Percentiles rank a stretch among this genome's conserved stretches.
These are phyloP conservation scores for Psittacula echo DNA, from an alignment of 2,797 vertebrate species.

Conservation along the genomic window DNA sequence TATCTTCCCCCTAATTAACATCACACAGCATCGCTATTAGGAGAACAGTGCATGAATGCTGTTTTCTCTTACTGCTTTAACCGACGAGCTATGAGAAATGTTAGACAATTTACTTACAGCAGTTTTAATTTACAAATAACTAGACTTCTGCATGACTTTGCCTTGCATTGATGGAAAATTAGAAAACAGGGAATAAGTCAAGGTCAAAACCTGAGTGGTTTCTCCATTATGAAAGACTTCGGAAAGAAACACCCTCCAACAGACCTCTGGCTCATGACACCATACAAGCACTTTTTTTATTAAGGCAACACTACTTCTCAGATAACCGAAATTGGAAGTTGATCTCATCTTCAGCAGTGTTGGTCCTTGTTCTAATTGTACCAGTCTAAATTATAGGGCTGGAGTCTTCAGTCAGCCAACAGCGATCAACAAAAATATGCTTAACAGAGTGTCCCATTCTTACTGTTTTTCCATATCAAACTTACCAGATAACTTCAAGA, in stretches of 20 bases:
- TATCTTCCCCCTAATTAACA: constrained; percentile 24
- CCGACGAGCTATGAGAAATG: background rate
- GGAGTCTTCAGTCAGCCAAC: background rate
- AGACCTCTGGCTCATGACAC: background rate
- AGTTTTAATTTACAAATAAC: constrained; percentile 6
- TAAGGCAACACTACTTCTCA: background rate
- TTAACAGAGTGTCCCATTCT: background rate
- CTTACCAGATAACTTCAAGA: background rate
- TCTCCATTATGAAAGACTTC: background rate
- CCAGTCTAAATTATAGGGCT: background rate
- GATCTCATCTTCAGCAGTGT: constrained; percentile 7
- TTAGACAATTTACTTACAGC: background rate
- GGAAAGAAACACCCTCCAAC: background rate
- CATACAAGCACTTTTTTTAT: background rate
- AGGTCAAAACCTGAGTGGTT: background rate
- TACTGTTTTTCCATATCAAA: background rate
- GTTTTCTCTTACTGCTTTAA: background rate
- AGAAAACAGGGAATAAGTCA: background rate
- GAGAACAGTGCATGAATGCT: background rate
- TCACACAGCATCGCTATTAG: constrained; percentile 1
- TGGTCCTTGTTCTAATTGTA: background rate
- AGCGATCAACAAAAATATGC: background rate
- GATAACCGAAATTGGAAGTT: constrained; percentile 37
- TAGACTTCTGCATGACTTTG: background rate
- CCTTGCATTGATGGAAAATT: background rate